These are phyloP conservation scores for Xanthorhoe designata DNA, from an alignment of 2,888 invertebrate genomes.

Conservation along the genomic window DNA sequence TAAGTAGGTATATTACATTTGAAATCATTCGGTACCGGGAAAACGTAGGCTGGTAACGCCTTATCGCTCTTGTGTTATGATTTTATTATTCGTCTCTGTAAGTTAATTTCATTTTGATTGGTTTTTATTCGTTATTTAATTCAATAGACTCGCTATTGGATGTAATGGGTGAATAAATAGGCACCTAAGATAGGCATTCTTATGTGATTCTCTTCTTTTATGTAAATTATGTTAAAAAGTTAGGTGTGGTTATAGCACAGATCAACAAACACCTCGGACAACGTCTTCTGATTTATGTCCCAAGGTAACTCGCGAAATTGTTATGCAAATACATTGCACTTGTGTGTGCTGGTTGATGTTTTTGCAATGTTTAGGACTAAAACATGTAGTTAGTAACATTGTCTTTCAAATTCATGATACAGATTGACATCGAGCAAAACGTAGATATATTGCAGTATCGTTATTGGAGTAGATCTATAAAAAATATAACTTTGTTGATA, in stretches of 20 bases:
- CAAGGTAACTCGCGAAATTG: conserved; percentile 71
- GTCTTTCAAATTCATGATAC: neutral
- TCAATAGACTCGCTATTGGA: no score
- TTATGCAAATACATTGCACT: conserved; percentile 71
- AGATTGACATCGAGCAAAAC: neutral
- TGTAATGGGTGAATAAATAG: no score
- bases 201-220: neutral
- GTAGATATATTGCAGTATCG: no score
- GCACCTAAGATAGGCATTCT: no score
- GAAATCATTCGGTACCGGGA: conserved; percentile 2
- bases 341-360: conserved; percentile 53
- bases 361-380: conserved; percentile 38
- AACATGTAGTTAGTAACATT: neutral
- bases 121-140: no score
- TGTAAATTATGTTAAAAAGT: neutral
- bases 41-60: neutral
- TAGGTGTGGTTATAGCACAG: conserved; percentile 14
- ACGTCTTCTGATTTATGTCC: conserved; percentile 43
- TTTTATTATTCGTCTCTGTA: neutral
- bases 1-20: no score
- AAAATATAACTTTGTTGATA: neutral
- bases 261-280: conserved; percentile 27
- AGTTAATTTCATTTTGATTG: neutral
- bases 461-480: neutral
- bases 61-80: neutral